A percentile compares a stretch with the other conserved stretches of the same genome.
Conservation (phyloP, 2,113 vertebrate genomes). For the Pomatostomus ruficeps region DNA sequence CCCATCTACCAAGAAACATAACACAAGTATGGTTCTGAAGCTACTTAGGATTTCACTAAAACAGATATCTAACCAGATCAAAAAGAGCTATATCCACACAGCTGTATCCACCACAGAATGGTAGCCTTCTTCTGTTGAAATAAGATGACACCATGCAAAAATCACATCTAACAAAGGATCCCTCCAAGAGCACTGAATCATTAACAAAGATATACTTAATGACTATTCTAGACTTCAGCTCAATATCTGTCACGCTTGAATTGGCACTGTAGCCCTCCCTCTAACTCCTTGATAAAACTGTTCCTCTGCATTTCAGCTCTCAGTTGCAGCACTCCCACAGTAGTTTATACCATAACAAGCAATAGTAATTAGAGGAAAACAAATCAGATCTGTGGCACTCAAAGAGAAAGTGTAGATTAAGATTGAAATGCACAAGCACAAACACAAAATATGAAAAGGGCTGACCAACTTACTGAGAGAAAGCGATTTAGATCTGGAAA, state of each 20-base stretch:
- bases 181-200: background rate
- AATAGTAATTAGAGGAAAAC: no score
- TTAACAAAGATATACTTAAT: background rate
- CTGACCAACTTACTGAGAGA: conserved; percentile 80
- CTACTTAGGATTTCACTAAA: background rate
- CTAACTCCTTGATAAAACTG: background rate
- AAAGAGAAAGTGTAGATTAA: background rate
- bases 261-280: background rate
- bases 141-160: background rate
- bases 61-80: background rate
- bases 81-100: background rate
- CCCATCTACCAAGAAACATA: background rate
- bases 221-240: background rate
- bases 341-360: no score
- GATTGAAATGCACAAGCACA: background rate
- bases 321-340: background rate
- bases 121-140: background rate
- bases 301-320: background rate
- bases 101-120: background rate
- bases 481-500: conserved; percentile 96
- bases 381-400: no score
- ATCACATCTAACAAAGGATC: background rate
- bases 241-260: background rate
- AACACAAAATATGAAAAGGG: background rate
- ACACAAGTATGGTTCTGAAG: background rate